phyloP scores from a whole-genome alignment of 2,797 vertebrate genomes.

The Sebastes matsubarae region DNA sequence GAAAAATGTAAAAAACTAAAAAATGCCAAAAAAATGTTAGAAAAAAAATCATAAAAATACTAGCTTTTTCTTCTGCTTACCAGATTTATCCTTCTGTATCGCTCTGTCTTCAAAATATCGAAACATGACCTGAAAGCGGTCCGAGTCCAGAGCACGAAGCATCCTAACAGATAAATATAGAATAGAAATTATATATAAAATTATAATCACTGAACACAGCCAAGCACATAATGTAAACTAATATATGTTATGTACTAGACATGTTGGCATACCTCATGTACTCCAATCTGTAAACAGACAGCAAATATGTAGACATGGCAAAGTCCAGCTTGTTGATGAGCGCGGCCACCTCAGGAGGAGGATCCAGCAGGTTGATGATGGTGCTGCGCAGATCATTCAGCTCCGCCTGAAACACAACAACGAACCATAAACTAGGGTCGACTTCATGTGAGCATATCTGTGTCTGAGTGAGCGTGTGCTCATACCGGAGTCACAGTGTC shows the following conservation, averaged over 20 bases:
- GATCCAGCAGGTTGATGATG: slow-evolving; percentile 94
- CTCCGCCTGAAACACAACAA: slow-evolving; percentile 85
- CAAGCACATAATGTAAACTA: neutral
- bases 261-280: slow-evolving; percentile 89
- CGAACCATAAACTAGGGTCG: neutral
- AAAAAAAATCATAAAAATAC: no score
- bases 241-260: neutral
- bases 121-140: slow-evolving; percentile 99
- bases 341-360: slow-evolving; percentile 91
- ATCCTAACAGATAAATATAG: slow-evolving; percentile 79
- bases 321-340: slow-evolving; percentile 97
- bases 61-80: slow-evolving; percentile 66
- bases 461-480: neutral
- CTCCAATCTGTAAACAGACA: slow-evolving; percentile 96
- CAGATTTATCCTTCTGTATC: slow-evolving; percentile 99
- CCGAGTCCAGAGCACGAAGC: slow-evolving; percentile 89
- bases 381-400: slow-evolving; percentile 92
- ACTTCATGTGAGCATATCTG: neutral
- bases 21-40: no score
- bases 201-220: neutral
- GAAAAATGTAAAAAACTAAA: no score
- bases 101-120: slow-evolving; percentile 97
- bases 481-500: slow-evolving; percentile 93
- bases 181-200: neutral
- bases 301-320: slow-evolving; percentile 96